Base-by-base conservation (phyloP, 2,888 invertebrate species). In the Gymnocheta viridis region DNA sequence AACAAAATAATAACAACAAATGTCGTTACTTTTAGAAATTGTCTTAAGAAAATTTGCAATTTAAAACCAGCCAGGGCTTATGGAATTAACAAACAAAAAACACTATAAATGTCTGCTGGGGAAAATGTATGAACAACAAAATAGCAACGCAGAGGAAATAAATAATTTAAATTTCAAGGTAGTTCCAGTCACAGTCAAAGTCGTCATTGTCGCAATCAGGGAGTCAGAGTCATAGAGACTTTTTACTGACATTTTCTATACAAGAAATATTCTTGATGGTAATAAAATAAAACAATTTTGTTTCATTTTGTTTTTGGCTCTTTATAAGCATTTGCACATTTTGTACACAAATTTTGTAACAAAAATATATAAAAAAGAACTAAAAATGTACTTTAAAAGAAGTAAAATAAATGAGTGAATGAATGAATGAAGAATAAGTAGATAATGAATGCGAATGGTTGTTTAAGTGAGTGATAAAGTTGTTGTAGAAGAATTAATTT, bases 151-250 rank as follows among this genome's bases (percentile, higher is more conserved):
- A 51, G 47, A 73, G 60, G 58, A 66, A 66, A 73, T 79, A 69
- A 56, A 69, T 74, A 62, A 79, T 78, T 78, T 69, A 60, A 79
- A 79, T 82, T 81, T 82, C 82, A 82, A 82, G 82, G 79, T 79
- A 67, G 66, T 54, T 51, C 56, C 54, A 67, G 58, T 49, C 49
- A 49, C 7, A 35, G 49, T 51, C 69, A 69, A 38, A 41, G 51
- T 77, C 69, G 32, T 32, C 67, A 58, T 27, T 81, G 49, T 51
- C 51, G 35, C 41, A 24, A 56, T 47, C 38, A 47, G 22, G 38
- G 67, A 69, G 35, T 51, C 49, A 76, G 29, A 76, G 66, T 66
- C 64, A 66, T 22, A 29, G n/a, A 56, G 24, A 27, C 32, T 47
- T 54, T 56, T 32, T 51, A 19, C 64, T 67, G 72, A 60, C 77